These are phyloP conservation scores for Muschampia plurimacula DNA, from an alignment of 2,888 invertebrate genomes.

Conservation along the genomic window DNA sequence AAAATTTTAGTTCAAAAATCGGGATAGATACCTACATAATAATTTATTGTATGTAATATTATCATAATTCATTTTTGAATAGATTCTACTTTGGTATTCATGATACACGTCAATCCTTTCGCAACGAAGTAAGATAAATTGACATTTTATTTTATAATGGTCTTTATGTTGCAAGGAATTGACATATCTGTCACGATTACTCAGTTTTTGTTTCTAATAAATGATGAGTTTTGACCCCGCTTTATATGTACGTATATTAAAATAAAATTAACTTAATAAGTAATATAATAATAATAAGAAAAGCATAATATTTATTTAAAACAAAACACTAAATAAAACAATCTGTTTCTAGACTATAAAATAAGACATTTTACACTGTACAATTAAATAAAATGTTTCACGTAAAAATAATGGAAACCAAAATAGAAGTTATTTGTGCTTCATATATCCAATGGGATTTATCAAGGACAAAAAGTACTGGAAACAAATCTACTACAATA, in stretches of 20 bases:
- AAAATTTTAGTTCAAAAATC: conserved; percentile 66
- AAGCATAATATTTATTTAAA: background rate
- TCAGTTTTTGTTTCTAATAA: conserved; percentile 51
- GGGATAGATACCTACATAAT: conserved; percentile 63
- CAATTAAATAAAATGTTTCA: background rate
- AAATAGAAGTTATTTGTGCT: background rate
- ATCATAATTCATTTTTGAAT: conserved; percentile 54
- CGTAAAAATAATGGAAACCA: background rate
- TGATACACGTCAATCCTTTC: conserved; percentile 64
- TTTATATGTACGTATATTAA: conserved; percentile 51
- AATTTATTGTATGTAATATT: conserved; percentile 49
- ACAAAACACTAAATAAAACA: background rate
- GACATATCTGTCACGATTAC: conserved; percentile 57
- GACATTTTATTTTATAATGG: conserved; percentile 47
- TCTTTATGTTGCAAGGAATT: conserved; percentile 53
- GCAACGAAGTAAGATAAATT: conserved; percentile 50
- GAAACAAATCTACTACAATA: background rate
- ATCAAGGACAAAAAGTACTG: background rate
- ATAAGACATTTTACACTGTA: background rate
- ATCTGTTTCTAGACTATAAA: background rate
- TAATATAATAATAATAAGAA: background rate
- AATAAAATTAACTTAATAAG: background rate
- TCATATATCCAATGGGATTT: background rate
- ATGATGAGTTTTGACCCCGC: conserved; percentile 47
- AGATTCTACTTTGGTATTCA: conserved; percentile 58